Percentiles rank a stretch among this genome's conserved stretches.
phyloP scores from a whole-genome alignment of 1,140 invertebrate species.

The Drosophila chauvacae region DNA sequence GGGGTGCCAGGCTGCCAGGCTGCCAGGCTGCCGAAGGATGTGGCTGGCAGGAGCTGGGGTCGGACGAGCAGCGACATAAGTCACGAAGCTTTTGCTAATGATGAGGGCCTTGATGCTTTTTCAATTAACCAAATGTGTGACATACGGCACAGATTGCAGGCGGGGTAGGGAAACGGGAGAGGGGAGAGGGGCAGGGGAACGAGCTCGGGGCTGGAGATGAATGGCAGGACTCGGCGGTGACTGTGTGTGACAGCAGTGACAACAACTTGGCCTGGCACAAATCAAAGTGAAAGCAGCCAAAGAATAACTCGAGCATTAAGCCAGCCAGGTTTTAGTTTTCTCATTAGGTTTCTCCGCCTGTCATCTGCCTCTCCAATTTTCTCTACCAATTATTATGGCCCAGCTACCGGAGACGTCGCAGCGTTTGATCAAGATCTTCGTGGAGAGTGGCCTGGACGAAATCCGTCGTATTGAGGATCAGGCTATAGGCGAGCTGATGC shows the following conservation, averaged over 20 bases:
- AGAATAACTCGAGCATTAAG: conserved; percentile 16
- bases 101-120: conserved; percentile 79
- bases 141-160: conserved; percentile 38
- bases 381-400: not conserved
- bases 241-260: conserved; percentile 42
- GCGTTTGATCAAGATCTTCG: conserved; percentile 24
- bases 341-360: not conserved
- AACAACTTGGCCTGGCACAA: conserved; percentile 36
- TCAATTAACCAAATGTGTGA: conserved; percentile 78
- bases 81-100: conserved; percentile 79
- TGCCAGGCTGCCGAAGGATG: not conserved
- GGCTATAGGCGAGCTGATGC: conserved; percentile 9
- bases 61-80: conserved; percentile 59
- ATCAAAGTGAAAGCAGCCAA: conserved; percentile 28
- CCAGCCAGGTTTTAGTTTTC: conserved; percentile 17
- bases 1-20: not conserved
- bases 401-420: not conserved
- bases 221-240: conserved; percentile 16
- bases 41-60: conserved; percentile 13
- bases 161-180: not conserved
- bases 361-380: not conserved
- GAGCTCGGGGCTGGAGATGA: not conserved
- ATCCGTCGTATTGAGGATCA: conserved; percentile 33
- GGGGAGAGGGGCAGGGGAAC: not conserved
- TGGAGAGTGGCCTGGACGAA: conserved; percentile 24